Conservation (phyloP, 2,888 invertebrate genomes). For the Hermaeophaga mercurialis region DNA sequence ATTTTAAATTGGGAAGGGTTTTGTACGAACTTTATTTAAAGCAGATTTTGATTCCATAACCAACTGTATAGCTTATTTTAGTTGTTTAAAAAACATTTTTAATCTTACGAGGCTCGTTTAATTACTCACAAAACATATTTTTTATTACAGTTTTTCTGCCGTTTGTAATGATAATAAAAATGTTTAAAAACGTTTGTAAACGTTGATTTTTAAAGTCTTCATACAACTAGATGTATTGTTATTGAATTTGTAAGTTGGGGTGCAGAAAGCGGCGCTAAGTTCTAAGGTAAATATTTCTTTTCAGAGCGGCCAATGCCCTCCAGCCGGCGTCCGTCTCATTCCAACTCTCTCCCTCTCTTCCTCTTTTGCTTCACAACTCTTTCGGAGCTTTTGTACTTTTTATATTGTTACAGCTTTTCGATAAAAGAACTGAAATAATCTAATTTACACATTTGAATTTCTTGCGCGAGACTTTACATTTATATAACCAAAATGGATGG, state of each 20-base stretch:
- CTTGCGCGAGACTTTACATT: conserved; percentile 55
- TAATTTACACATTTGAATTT: conserved; percentile 58
- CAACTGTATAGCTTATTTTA: too few species aligned
- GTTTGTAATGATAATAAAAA: too few species aligned
- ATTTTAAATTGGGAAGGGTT: too few species aligned
- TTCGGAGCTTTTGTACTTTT: conserved; percentile 52
- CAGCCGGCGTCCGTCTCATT: conserved; percentile 1
- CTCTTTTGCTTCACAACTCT: conserved; percentile 46
- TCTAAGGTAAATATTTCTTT: conserved; percentile 50
- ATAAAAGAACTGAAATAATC: conserved; percentile 57
- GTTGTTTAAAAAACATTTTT: too few species aligned
- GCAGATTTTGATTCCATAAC: too few species aligned
- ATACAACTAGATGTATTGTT: conserved; percentile 37
- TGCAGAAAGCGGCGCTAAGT: conserved; percentile 44
- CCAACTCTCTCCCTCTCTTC: conserved; percentile 32
- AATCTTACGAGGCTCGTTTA: too few species aligned
- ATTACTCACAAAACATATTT: too few species aligned
- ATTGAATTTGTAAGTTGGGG: conserved; percentile 45
- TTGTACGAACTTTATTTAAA: too few species aligned
- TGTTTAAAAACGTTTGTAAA: conserved; percentile 4
- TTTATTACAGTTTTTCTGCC: too few species aligned
- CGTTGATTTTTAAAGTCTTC: neutral
- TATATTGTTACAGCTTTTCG: conserved; percentile 54
- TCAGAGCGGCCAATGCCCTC: conserved; percentile 41
- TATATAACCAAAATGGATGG: conserved; percentile 56